Evolutionary conservation across 2,888 invertebrate species (phyloP).

Genomic region (Noctua janthina): DNA sequence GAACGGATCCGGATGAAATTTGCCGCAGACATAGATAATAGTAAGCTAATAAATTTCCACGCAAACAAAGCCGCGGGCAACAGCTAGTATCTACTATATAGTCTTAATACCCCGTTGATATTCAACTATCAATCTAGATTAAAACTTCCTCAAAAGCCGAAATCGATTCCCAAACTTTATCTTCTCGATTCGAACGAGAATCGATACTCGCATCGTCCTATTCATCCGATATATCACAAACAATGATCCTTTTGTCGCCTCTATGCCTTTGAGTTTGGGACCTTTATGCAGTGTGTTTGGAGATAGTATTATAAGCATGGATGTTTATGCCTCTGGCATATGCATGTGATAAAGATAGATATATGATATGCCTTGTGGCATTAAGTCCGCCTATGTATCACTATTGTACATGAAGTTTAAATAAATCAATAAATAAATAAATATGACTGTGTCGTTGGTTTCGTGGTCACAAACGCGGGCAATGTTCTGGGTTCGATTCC

Average conservation of each 20-base stretch:
- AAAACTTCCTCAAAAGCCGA: constrained; percentile 22
- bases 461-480: too few relatives aligned
- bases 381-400: too few relatives aligned
- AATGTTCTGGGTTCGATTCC: too few relatives aligned
- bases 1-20: neutral
- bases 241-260: constrained; percentile 36
- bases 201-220: constrained; percentile 33
- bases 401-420: too few relatives aligned
- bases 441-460: too few relatives aligned
- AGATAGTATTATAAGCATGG: constrained; percentile 14
- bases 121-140: constrained; percentile 14
- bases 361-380: too few relatives aligned
- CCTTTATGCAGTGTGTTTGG: constrained; percentile 25
- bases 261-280: constrained; percentile 18
- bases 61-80: neutral
- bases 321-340: neutral
- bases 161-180: constrained; percentile 28
- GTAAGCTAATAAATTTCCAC: neutral
- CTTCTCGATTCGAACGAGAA: constrained; percentile 31
- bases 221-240: constrained; percentile 33
- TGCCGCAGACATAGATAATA: neutral
- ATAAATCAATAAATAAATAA: too few relatives aligned
- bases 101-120: neutral
- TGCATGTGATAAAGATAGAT: neutral
- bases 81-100: neutral